Conservation (phyloP, 2,888 invertebrate genomes). For the Callyntrura sp. region DNA sequence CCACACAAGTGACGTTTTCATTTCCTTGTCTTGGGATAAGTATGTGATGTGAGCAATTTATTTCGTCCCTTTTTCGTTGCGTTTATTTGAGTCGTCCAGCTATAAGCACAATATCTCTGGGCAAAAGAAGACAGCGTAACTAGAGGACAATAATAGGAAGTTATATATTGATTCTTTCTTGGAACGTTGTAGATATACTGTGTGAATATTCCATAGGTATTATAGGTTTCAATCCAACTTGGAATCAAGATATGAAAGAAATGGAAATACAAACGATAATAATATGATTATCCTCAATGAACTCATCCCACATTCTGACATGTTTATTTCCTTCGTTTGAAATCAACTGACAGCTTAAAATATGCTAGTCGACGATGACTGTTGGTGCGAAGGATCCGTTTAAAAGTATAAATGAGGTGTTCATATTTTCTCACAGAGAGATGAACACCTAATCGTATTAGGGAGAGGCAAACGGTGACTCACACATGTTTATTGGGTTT, state of each 20-base stretch:
- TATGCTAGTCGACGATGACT: neutral
- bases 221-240: neutral
- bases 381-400: neutral
- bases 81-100: no score
- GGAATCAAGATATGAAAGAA: neutral
- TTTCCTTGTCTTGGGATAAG: no score
- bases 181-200: neutral
- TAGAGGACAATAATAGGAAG: no score
- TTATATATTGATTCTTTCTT: no score
- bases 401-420: neutral
- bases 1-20: no score
- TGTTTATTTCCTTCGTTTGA: conserved; percentile 66
- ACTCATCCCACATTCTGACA: conserved; percentile 33
- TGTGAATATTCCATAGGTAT: neutral
- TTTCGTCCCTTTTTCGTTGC: no score
- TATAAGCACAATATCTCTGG: no score
- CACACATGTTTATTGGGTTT: conserved; percentile 5
- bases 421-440: conserved; percentile 22
- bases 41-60: no score
- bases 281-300: conserved; percentile 12
- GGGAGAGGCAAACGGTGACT: conserved; percentile 12
- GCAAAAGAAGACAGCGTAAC: no score
- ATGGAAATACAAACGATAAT: neutral
- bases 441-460: conserved; percentile 15
- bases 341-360: conserved; percentile 56